Conservation (phyloP, 2,888 invertebrate species). For the Schizaphis graminum region DNA sequence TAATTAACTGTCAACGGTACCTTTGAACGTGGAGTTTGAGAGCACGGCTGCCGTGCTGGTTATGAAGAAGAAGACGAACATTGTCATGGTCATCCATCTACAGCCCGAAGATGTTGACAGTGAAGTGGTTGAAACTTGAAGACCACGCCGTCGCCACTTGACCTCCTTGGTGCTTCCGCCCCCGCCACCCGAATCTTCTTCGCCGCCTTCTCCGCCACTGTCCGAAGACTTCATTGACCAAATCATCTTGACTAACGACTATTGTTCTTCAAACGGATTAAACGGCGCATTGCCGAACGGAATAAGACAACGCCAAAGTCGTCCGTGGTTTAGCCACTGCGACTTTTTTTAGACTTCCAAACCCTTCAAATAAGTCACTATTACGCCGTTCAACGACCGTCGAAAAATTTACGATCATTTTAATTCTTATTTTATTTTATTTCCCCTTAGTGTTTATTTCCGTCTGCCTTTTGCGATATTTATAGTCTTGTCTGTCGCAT, state of each 20-base stretch:
- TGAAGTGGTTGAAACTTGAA: background rate
- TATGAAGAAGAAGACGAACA: constrained; percentile 9
- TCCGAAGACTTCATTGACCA: background rate
- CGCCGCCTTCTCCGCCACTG: background rate
- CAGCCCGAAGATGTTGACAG: background rate
- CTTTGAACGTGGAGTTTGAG: constrained; percentile 51
- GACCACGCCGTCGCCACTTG: background rate
- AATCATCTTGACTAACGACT: background rate
- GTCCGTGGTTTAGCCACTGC: background rate
- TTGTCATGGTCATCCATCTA: background rate
- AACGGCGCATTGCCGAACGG: background rate
- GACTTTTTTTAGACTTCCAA: background rate
- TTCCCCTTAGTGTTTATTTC: background rate
- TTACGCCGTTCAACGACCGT: background rate
- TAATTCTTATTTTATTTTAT: background rate
- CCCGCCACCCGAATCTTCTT: constrained; percentile 29
- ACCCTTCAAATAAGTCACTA: background rate
- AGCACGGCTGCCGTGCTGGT: constrained; percentile 4
- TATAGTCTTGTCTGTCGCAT: background rate
- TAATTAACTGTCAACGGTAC: background rate
- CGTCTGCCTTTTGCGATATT: background rate
- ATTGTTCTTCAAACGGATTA: background rate
- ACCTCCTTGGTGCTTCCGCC: background rate
- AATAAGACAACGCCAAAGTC: background rate
- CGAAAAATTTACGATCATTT: constrained; percentile 33